These are phyloP conservation scores for Lordiphosa andalusiaca DNA, from an alignment of 2,888 invertebrate species.

Conservation along the genomic window DNA sequence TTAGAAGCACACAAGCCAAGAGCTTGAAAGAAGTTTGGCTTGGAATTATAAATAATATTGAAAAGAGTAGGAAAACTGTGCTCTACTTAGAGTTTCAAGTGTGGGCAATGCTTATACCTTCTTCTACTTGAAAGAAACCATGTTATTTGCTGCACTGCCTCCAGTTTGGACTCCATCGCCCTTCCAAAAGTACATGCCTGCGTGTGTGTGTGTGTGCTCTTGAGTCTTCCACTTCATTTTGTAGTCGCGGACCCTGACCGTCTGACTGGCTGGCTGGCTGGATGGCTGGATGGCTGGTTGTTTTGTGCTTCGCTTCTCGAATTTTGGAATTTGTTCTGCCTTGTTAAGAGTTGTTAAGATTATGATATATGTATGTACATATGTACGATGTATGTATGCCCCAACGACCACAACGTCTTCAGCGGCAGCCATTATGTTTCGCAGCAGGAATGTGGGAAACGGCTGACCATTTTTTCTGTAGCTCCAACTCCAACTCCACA, in stretches of 20 bases:
- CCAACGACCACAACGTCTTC: slow-evolving; percentile 34
- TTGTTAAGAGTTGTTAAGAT: slow-evolving; percentile 79
- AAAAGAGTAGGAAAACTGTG: too few relatives aligned
- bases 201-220: slow-evolving; percentile 38
- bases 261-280: slow-evolving; percentile 52
- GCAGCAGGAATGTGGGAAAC: slow-evolving; percentile 78
- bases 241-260: slow-evolving; percentile 54
- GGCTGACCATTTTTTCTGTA: slow-evolving; percentile 60
- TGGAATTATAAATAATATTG: too few relatives aligned
- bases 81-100: too few relatives aligned
- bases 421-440: slow-evolving; percentile 77
- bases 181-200: background rate
- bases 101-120: background rate
- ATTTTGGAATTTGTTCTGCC: slow-evolving; percentile 77
- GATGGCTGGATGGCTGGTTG: slow-evolving; percentile 16
- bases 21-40: too few relatives aligned
- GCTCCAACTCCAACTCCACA: slow-evolving; percentile 13
- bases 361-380: slow-evolving; percentile 74
- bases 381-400: slow-evolving; percentile 23
- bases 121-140: background rate
- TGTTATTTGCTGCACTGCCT: slow-evolving; percentile 2
- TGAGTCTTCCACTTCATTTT: slow-evolving; percentile 63
- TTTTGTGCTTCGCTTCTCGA: slow-evolving; percentile 59
- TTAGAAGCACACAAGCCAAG: too few relatives aligned
- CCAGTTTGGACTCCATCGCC: slow-evolving; percentile 10